These are phyloP conservation scores for Bellardia pandia DNA, from an alignment of 2,888 invertebrate species.

Conservation along the genomic window DNA sequence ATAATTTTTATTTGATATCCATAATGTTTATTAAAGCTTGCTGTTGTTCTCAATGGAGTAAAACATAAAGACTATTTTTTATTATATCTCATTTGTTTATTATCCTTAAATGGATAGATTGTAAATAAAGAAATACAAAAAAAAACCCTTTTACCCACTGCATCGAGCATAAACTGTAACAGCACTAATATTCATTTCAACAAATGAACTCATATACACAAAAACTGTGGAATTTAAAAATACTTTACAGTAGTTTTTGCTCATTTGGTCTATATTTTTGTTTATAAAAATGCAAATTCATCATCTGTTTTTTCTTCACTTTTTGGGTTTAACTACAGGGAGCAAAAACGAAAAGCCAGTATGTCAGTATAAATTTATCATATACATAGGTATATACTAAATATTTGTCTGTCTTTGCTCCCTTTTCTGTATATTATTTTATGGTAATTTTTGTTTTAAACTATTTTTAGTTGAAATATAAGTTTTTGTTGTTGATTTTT, in stretches of 20 bases:
- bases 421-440: background rate
- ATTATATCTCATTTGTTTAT: too few species aligned
- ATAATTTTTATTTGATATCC: too few species aligned
- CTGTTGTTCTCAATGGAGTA: too few species aligned
- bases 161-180: background rate
- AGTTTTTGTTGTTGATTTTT: conserved; percentile 12
- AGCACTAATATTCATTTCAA: background rate
- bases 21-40: too few species aligned
- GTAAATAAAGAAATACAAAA: too few species aligned
- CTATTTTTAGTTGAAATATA: background rate
- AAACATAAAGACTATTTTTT: too few species aligned
- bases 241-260: conserved; percentile 16
- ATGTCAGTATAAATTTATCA: conserved; percentile 41
- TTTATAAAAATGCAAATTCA: conserved; percentile 62
- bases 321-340: background rate
- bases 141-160: too few species aligned
- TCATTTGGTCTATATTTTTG: conserved; percentile 36
- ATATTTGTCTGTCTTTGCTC: background rate
- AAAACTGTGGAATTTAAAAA: conserved; percentile 17
- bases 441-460: background rate
- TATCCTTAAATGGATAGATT: too few species aligned
- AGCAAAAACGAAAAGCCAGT: background rate
- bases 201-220: conserved; percentile 4
- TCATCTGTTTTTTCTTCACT: conserved; percentile 41
- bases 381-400: background rate